Evolutionary conservation across 2,888 invertebrate species (phyloP).

Genomic region (Oxyteleia sp.): DNA sequence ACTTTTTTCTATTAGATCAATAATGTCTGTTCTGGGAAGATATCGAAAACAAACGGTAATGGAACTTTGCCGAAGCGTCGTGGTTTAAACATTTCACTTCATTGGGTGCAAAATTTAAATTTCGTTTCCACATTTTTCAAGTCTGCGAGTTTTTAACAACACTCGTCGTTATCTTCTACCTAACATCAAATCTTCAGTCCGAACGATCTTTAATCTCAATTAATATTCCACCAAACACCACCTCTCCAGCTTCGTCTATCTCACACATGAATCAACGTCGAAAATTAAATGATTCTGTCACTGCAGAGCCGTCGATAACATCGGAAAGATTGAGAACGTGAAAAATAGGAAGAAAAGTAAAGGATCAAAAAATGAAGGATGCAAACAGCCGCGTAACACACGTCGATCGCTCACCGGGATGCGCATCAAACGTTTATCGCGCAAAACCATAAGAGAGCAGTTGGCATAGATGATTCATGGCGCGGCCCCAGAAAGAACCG

Average conservation of each 20-base stretch:
- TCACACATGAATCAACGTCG: constrained; percentile 12
- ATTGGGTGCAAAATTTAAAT: too few species aligned
- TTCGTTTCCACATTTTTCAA: constrained; percentile 51
- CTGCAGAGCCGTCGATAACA: constrained; percentile 19
- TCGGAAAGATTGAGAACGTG: constrained; percentile 56
- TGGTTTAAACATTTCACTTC: too few species aligned
- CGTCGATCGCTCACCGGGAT: constrained; percentile 78
- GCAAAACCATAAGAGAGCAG: constrained; percentile 84
- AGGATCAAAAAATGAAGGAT: constrained; percentile 72
- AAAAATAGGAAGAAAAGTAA: constrained; percentile 59
- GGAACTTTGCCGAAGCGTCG: too few species aligned
- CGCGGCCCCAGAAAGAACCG: constrained; percentile 44
- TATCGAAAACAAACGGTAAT: too few species aligned
- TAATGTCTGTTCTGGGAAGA: too few species aligned
- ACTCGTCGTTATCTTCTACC: background rate
- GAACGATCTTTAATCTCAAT: constrained; percentile 1
- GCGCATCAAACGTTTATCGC: constrained; percentile 85
- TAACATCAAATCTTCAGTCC: background rate
- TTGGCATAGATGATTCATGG: constrained; percentile 86
- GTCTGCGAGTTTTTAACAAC: background rate
- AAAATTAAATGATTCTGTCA: constrained; percentile 51
- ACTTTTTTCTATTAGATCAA: too few species aligned
- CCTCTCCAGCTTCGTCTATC: background rate
- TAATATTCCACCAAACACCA: constrained; percentile 6
- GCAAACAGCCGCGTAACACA: constrained; percentile 81